Evolutionary conservation across 2,888 invertebrate genomes (phyloP).

Genomic region (Mimumesa dahlbomi): DNA sequence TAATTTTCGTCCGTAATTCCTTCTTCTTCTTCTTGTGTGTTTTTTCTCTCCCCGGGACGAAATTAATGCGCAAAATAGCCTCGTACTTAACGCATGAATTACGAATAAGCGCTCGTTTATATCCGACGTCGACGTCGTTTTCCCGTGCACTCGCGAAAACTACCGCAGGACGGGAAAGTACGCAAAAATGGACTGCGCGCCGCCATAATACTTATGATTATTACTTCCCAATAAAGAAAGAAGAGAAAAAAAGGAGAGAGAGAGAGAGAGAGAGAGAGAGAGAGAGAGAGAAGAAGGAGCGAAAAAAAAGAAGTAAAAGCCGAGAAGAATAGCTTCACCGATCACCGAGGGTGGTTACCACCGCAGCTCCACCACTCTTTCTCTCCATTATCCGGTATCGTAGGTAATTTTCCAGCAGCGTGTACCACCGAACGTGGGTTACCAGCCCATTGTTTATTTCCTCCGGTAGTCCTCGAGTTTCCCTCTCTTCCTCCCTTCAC

Average conservation of each 20-base stretch:
- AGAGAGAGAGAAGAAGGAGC: not conserved
- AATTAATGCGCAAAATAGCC: slow-evolving; percentile 13
- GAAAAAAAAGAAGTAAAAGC: slow-evolving; percentile 20
- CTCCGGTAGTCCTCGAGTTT: slow-evolving; percentile 56
- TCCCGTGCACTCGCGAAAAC: not conserved
- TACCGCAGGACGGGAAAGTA: slow-evolving; percentile 1
- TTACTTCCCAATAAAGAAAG: slow-evolving; percentile 52
- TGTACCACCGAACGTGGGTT: slow-evolving; percentile 59
- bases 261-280: not conserved
- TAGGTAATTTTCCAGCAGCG: slow-evolving; percentile 66
- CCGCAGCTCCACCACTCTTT: slow-evolving; percentile 21
- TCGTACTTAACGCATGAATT: slow-evolving; percentile 30
- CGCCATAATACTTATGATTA: slow-evolving; percentile 47
- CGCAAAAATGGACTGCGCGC: slow-evolving; percentile 23
- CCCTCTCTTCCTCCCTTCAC: slow-evolving; percentile 16
- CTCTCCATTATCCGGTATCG: slow-evolving; percentile 58
- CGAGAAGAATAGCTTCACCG: slow-evolving; percentile 47
- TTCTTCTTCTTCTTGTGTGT: too few species aligned
- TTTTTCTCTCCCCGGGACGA: too few species aligned
- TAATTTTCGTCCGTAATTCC: slow-evolving; percentile 29
- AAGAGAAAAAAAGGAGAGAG: not conserved
- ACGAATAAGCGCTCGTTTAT: not conserved
- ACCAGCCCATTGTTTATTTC: slow-evolving; percentile 66
- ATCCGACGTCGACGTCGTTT: not conserved
- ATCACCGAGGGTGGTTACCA: slow-evolving; percentile 42